Base-by-base conservation (phyloP, 1,140 invertebrate genomes). In the Ericerus pela region DNA sequence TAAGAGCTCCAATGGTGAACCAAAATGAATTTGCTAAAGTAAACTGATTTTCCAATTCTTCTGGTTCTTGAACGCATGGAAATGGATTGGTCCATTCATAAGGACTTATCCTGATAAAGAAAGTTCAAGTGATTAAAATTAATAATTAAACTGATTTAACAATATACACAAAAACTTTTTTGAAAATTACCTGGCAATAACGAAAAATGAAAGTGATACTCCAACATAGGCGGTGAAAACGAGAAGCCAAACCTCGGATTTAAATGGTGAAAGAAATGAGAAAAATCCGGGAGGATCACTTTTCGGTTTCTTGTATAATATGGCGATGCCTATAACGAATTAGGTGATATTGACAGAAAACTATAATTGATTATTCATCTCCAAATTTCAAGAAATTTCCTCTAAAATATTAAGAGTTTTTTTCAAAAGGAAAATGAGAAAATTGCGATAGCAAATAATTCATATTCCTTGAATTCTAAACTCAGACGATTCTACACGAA, bases 231-330 rank as follows among this genome's bases (percentile, higher is more conserved):
- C 81, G 0, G 78, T 70, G 0, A 80, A 79, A 62, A 93, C 74
- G 63, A 78, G 82, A 37, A 85, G 69, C 88, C 88, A 92, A 1
- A 90, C 85, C 38, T 83, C 79, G 0, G 79, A 69, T 0, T 87
- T 87, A 65, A 94, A 88, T 0, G 91, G 92, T 18, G 84, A 83
- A 65, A 94, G 76, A 67, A 95, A 95, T 0, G 87, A 88, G 65
- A 94, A 88, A 6, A 90, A 72, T 62, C 79, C 80, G 0, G 88
- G 87, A 1, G 82, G 73, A 58, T 84, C 79, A 64, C 82, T 85
- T n/a, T 75, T 76, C 1, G 88, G 85, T 63, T 85, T 85, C 62
- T 79, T 79, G 63, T 85, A 89, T 6, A 94, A 66, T 65, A 94
- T 93, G 36, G 84, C 82, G 60, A 92, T 87, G 10, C 81, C 81